phyloP scores from a whole-genome alignment of 2,113 vertebrate species.

The Sardina pilchardus region DNA sequence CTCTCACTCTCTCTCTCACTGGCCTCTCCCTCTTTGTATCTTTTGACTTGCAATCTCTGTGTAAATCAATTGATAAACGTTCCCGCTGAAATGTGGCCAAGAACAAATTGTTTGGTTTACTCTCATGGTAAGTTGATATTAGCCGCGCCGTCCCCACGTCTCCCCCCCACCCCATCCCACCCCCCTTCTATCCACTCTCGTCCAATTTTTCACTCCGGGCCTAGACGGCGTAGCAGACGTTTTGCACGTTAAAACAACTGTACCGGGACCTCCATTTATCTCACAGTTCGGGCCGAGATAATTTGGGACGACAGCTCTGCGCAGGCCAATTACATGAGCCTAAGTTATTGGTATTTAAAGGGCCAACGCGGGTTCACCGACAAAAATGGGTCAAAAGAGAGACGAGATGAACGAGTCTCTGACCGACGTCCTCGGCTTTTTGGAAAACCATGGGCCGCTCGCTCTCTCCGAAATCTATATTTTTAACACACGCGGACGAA shows the following conservation, averaged over 20 bases:
- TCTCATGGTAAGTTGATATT: conserved; percentile 52
- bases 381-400: neutral
- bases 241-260: conserved; percentile 13
- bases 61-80: conserved; percentile 62
- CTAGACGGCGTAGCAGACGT: neutral
- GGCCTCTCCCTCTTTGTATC: conserved; percentile 30
- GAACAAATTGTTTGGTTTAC: conserved; percentile 60
- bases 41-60: conserved; percentile 56
- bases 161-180: neutral
- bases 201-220: neutral
- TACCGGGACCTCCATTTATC: conserved; percentile 9
- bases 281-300: neutral
- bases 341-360: conserved; percentile 7
- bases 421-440: neutral
- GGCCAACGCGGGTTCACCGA: neutral
- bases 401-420: neutral
- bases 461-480: neutral
- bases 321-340: neutral
- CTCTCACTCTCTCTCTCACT: neutral
- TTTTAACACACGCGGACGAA: neutral
- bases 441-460: neutral
- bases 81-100: conserved; percentile 52
- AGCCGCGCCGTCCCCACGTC: conserved; percentile 35
- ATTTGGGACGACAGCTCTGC: neutral
- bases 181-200: neutral